Conservation (phyloP, 2,888 invertebrate genomes). For the Xestobium rufovillosum region DNA sequence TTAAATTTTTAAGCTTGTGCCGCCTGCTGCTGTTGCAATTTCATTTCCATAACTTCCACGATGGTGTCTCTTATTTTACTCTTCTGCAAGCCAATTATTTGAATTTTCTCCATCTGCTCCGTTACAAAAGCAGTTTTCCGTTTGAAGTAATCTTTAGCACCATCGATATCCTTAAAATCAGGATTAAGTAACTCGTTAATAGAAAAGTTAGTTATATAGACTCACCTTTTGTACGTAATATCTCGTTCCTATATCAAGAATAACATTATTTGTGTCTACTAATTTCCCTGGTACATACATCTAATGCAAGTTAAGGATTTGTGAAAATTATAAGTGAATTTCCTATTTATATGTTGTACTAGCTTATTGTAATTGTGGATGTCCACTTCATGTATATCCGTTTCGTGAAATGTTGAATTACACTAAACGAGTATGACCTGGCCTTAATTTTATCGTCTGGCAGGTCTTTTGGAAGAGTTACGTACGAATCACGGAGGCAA, state of each 20-base stretch:
- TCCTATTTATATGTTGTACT: no score
- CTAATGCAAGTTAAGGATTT: slow-evolving; percentile 36
- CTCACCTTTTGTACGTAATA: slow-evolving; percentile 90
- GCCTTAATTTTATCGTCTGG: no score
- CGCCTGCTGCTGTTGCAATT: slow-evolving; percentile 53
- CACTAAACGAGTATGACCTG: no score
- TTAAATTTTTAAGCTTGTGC: no score
- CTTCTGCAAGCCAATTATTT: slow-evolving; percentile 74
- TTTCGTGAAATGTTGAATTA: no score
- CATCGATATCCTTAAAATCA: slow-evolving; percentile 57
- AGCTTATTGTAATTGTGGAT: no score
- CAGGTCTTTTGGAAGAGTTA: no score
- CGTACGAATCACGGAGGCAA: no score
- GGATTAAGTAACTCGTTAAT: slow-evolving; percentile 8
- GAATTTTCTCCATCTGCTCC: slow-evolving; percentile 92
- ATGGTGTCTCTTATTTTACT: slow-evolving; percentile 72
- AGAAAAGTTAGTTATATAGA: not conserved
- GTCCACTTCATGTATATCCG: no score
- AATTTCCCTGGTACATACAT: slow-evolving; percentile 95
- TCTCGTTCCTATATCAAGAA: slow-evolving; percentile 95
- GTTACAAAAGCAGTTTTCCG: slow-evolving; percentile 85
- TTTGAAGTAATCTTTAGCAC: slow-evolving; percentile 87
- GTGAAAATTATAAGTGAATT: slow-evolving; percentile 2
- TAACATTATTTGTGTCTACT: slow-evolving; percentile 74
- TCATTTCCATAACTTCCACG: slow-evolving; percentile 69